These are phyloP conservation scores for Chalcis sispes DNA, from an alignment of 2,888 invertebrate species.

Conservation along the genomic window DNA sequence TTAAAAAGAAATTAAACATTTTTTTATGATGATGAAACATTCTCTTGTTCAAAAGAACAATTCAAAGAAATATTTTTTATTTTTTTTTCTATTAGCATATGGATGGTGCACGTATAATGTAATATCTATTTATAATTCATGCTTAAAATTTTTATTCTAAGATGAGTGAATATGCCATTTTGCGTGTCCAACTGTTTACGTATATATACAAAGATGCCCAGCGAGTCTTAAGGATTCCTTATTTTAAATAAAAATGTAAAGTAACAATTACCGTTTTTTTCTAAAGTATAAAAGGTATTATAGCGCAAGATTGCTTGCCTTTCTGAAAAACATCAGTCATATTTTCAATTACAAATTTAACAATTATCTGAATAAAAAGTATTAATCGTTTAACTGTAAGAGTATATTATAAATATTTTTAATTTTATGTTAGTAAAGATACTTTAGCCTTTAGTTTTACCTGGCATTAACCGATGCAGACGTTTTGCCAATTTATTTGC, in stretches of 20 bases:
- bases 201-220: too few relatives aligned
- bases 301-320: conserved; percentile 44
- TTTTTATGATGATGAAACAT: too few relatives aligned
- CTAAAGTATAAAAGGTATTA: conserved; percentile 45
- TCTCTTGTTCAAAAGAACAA: too few relatives aligned
- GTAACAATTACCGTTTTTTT: conserved; percentile 38
- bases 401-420: neutral
- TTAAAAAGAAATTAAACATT: too few relatives aligned
- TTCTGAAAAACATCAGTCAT: conserved; percentile 48
- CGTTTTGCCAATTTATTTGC: too few relatives aligned
- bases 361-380: too few relatives aligned
- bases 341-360: too few relatives aligned
- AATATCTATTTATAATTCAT: conserved; percentile 5
- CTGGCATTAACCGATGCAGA: too few relatives aligned
- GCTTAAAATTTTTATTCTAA: conserved; percentile 8
- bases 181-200: neutral
- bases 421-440: neutral
- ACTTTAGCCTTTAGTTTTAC: too few relatives aligned
- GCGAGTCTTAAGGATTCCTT: too few relatives aligned
- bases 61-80: too few relatives aligned
- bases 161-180: conserved; percentile 11
- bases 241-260: neutral
- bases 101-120: neutral
- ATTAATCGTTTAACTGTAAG: neutral
- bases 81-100: too few relatives aligned